phyloP scores from a whole-genome alignment of 2,888 invertebrate genomes.

The Hartigia nigra region DNA sequence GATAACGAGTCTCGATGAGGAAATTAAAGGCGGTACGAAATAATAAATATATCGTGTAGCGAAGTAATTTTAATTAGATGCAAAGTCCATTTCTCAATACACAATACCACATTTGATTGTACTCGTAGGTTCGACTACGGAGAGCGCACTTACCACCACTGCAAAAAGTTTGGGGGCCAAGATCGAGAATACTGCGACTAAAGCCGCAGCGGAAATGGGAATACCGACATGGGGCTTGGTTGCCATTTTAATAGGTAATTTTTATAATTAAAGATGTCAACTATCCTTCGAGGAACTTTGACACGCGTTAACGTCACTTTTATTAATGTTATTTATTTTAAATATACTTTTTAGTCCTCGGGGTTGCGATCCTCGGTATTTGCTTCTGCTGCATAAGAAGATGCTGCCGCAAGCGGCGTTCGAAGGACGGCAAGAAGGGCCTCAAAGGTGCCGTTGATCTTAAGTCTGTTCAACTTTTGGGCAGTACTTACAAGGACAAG shows the following conservation, averaged over 20 bases:
- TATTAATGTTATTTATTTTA: not conserved
- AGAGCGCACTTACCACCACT: conserved; percentile 38
- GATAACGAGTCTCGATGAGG: not conserved
- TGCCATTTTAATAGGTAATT: conserved; percentile 83
- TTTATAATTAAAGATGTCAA: not conserved
- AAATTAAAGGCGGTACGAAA: not conserved
- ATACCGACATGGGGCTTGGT: conserved; percentile 88
- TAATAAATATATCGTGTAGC: not conserved
- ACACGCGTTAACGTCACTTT: not conserved
- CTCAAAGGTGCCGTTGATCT: conserved; percentile 92
- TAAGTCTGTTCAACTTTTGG: conserved; percentile 95
- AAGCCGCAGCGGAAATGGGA: conserved; percentile 78
- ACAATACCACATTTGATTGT: not conserved
- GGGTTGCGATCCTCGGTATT: conserved; percentile 82
- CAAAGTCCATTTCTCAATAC: not conserved
- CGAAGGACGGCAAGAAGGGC: conserved; percentile 95
- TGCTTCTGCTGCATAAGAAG: conserved; percentile 93
- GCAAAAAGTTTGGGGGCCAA: conserved; percentile 56
- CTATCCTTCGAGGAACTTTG: not conserved
- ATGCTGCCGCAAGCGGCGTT: conserved; percentile 90
- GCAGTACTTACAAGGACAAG: conserved; percentile 98
- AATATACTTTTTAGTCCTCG: conserved; percentile 70
- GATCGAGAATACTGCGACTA: conserved; percentile 70
- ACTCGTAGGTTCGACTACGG: conserved; percentile 21
- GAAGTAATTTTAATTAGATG: not conserved